Percentiles rank a stretch among this genome's conserved stretches.
Conservation (phyloP, 1,140 invertebrate species). For the Drosophila melanica region DNA sequence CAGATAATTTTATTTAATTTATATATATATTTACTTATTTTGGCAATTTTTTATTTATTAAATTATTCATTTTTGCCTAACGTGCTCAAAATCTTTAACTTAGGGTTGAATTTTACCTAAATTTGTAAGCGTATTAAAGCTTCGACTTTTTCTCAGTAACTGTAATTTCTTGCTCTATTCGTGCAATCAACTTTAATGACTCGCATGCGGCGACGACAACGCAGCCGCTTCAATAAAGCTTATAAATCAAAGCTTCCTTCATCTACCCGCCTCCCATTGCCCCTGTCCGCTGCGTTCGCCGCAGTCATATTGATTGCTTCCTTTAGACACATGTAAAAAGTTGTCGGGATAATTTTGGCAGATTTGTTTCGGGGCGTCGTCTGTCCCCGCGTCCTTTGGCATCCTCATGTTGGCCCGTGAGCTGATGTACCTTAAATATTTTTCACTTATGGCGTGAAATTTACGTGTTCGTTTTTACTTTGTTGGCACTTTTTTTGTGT, state of each 20-base stretch:
- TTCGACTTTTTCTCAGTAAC: neutral
- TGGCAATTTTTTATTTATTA: neutral
- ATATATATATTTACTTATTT: neutral
- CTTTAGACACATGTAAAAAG: conserved; percentile 36
- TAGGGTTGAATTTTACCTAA: no score
- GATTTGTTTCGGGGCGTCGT: conserved; percentile 46
- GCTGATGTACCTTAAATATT: conserved; percentile 10
- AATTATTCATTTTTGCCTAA: no score
- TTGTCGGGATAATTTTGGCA: conserved; percentile 38
- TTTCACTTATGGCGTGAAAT: conserved; percentile 26
- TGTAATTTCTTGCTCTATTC: neutral
- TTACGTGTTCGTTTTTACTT: conserved; percentile 9
- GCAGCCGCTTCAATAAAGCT: conserved; percentile 44
- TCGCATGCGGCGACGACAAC: conserved; percentile 9
- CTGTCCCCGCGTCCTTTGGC: conserved; percentile 2
- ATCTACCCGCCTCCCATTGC: neutral
- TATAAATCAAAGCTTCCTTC: conserved; percentile 47
- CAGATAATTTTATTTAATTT: neutral
- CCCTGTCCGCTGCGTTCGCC: neutral
- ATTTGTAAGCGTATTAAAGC: neutral
- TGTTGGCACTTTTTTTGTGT: neutral
- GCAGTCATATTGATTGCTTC: conserved; percentile 49
- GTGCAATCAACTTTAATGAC: conserved; percentile 55
- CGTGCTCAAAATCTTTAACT: no score
- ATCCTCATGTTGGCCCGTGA: neutral